phyloP scores from a whole-genome alignment of 2,113 vertebrate genomes.

The Elachura formosa region DNA sequence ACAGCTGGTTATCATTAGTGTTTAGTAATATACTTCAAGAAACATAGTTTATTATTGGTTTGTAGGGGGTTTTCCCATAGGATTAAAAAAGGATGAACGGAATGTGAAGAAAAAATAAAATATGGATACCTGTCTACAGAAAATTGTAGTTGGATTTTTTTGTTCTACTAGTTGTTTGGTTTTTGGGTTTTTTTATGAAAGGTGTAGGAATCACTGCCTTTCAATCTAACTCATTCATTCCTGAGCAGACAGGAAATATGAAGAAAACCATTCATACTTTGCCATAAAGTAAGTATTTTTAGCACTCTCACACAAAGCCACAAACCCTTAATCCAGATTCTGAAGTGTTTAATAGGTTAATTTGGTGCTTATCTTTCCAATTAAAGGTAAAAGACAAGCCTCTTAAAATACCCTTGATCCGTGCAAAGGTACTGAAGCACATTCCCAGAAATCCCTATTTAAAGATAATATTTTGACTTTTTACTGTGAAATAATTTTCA shows the following conservation, averaged over 20 bases:
- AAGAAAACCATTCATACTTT: neutral
- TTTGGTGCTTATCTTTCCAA: neutral
- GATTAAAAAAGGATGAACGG: neutral
- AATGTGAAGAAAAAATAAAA: neutral
- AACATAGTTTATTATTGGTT: neutral
- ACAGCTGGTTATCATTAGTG: neutral
- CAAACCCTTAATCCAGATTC: neutral
- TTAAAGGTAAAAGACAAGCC: neutral
- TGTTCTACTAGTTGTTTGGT: neutral
- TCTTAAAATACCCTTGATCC: neutral
- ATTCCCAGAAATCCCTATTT: neutral
- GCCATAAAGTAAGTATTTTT: neutral
- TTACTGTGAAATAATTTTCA: neutral
- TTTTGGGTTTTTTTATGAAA: neutral
- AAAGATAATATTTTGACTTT: neutral
- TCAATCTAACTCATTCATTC: neutral
- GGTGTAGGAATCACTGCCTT: neutral
- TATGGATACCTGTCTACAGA: neutral
- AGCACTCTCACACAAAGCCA: neutral
- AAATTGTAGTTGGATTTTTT: neutral
- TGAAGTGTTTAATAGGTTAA: neutral
- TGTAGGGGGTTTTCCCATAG: rapidly evolving
- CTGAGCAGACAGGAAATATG: neutral
- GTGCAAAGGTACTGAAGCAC: neutral
- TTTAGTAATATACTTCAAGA: neutral